Evolutionary conservation across 1,140 invertebrate genomes (phyloP).

Genomic region (Paraescarpia echinospica): DNA sequence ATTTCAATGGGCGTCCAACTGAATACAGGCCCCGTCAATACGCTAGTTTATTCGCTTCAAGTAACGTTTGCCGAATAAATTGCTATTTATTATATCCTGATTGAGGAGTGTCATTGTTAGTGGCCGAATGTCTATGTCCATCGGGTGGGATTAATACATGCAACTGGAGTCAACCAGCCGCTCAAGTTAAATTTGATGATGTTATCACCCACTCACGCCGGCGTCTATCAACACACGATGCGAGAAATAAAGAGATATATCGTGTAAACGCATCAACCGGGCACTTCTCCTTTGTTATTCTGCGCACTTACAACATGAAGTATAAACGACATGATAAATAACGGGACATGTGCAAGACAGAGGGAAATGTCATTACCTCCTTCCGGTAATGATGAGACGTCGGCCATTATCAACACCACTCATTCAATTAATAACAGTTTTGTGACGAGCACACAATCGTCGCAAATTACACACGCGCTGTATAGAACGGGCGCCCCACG

Average conservation of each 20-base stretch:
- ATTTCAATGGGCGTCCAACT: background rate
- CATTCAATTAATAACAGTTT: constrained; percentile 1
- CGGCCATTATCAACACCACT: background rate
- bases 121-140: background rate
- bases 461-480: background rate
- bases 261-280: background rate
- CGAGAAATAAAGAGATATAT: background rate
- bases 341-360: background rate
- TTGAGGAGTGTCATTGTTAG: background rate
- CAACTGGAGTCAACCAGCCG: background rate
- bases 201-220: background rate
- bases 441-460: background rate
- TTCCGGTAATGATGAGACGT: background rate
- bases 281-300: background rate
- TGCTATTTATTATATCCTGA: background rate
- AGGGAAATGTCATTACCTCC: background rate
- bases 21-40: background rate
- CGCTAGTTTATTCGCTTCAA: background rate
- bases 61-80: constrained; percentile 5
- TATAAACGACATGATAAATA: background rate
- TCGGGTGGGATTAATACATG: background rate
- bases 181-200: background rate
- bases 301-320: background rate
- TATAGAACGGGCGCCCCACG: background rate
- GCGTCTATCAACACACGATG: background rate